phyloP scores from a whole-genome alignment of 2,113 vertebrate genomes.

The Sardina pilchardus region DNA sequence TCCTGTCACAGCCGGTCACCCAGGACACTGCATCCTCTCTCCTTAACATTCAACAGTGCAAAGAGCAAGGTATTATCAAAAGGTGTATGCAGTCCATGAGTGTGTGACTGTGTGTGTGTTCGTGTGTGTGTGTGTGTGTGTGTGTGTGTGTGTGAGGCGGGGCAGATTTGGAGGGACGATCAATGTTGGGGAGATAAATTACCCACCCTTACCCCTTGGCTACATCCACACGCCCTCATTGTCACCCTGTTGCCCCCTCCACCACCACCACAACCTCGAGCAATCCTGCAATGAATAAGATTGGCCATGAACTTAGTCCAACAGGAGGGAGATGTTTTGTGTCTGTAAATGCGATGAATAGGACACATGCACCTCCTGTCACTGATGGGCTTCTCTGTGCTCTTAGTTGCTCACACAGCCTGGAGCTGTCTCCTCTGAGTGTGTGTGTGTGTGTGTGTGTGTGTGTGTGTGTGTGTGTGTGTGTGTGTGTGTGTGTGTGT shows the following conservation, averaged over 20 bases:
- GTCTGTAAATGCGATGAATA: conserved; percentile 7
- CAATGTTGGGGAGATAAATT: not conserved
- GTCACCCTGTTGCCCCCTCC: not conserved
- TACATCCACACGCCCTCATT: conserved; percentile 13
- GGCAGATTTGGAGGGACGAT: not conserved
- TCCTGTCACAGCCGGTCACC: not conserved
- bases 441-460: conserved; percentile 11
- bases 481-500: not conserved
- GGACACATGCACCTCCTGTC: not conserved
- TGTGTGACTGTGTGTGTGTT: not conserved
- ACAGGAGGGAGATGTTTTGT: not conserved
- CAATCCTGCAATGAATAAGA: not conserved
- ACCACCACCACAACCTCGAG: not conserved
- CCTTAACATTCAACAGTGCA: not conserved
- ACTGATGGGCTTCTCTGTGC: not conserved
- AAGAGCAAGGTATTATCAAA: not conserved
- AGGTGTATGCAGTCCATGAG: not conserved
- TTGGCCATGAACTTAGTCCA: not conserved
- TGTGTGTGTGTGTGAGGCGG: not conserved
- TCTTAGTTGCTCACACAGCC: not conserved
- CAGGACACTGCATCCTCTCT: conserved; percentile 10
- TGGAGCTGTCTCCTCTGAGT: not conserved
- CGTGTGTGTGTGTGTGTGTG: not conserved
- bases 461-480: conserved; percentile 19
- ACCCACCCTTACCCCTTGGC: not conserved